Base-by-base conservation (phyloP, 2,113 vertebrate species). In the Pyrgilauda ruficollis region DNA sequence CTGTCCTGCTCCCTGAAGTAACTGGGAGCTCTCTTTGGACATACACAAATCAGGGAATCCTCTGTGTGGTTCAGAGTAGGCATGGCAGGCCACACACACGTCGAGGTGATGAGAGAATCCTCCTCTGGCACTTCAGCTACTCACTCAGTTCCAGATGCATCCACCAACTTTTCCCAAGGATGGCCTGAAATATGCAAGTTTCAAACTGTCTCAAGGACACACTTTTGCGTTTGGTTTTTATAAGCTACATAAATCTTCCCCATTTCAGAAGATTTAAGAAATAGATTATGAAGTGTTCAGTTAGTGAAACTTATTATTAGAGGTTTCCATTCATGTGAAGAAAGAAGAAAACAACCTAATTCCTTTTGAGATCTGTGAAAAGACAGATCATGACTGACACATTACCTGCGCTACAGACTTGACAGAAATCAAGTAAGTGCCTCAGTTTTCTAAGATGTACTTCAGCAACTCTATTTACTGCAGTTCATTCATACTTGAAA, bases 41-140 rank as follows among this genome's bases (percentile, higher is more conserved):
- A 27, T 3, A 35, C 10, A 68, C 0, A 2, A 26, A 53, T 12
- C 3, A 7, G 7, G n/a, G 30, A 58, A 73, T 66, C 28, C 53
- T 73, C 47, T 46, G 0, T 6, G 15, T 41, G 6, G 13, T 27
- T 66, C 21, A 49, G 43, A 86, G 35, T 6, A 63, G 35, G 30
- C 0, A 0, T 8, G 28, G 17, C 27, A 75, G 79, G 46, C 47
- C 73, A 58, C 0, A 4, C 46, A 50, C 28, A 41, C 0, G 0
- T 16, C 0, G 1, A 75, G 27, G 58, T 44, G 61, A 63, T 2
- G 2, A 84, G 4, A 84, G 24, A 62, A 68, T 58, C 15, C n/a
- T 62, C 19, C 31, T 58, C 46, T 73, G 49, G 33, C 49, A 50
- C 47, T 82, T 70, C 49, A 83, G 43, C 27, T 49, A 12, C 52